Evolutionary conservation across 2,113 vertebrate genomes (phyloP).

Genomic region (Myotis yumanensis): DNA sequence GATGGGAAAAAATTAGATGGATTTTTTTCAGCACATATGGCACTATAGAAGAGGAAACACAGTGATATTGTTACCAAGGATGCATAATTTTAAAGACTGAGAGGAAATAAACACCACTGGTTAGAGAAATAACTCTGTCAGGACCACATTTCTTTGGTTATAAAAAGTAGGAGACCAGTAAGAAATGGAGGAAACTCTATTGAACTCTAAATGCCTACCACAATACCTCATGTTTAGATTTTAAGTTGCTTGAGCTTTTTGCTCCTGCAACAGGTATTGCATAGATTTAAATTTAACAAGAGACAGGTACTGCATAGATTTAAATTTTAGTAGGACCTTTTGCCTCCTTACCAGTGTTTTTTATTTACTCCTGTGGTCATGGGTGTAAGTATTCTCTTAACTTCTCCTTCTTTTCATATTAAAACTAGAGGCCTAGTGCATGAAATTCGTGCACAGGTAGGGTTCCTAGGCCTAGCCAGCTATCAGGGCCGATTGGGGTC

Average conservation of each 20-base stretch:
- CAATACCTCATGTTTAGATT: not conserved
- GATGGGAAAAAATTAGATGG: conserved; percentile 12
- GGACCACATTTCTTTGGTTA: not conserved
- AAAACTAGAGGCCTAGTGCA: not conserved
- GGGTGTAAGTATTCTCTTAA: conserved; percentile 28
- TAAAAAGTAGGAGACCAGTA: not conserved
- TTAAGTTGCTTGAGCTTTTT: not conserved
- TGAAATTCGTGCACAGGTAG: no score
- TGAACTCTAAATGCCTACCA: no score
- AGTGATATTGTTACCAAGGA: not conserved
- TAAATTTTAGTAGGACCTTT: conserved; percentile 9
- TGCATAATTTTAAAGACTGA: not conserved
- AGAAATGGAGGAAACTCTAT: not conserved
- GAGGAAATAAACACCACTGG: not conserved
- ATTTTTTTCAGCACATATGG: conserved; percentile 61
- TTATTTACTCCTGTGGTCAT: not conserved
- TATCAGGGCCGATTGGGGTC: no score
- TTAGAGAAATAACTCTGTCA: not conserved
- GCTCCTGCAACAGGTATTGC: not conserved
- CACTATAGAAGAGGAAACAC: not conserved
- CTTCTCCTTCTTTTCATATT: not conserved
- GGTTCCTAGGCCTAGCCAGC: no score
- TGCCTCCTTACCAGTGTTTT: not conserved
- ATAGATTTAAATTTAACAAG: not conserved
- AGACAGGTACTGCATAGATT: not conserved